Conservation (phyloP, 2,797 vertebrate genomes). For the Rhabdomys pumilio region DNA sequence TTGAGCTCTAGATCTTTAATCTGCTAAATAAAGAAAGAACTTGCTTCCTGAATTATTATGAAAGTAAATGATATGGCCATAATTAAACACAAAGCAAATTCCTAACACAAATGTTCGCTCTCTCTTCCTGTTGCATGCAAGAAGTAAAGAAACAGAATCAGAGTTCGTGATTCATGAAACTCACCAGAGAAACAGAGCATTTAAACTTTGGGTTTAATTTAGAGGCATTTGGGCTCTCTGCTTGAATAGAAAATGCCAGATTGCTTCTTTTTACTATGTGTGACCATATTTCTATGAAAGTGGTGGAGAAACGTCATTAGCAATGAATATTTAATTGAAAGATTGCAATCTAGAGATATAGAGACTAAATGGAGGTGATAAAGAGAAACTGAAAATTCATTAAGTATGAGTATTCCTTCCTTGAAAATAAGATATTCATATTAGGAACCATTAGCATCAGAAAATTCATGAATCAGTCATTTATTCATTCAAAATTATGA, state of each 20-base stretch:
- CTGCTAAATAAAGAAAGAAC: neutral
- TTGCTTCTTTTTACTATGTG: conserved; percentile 61
- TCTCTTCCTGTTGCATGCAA: neutral
- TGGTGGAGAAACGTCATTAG: conserved; percentile 66
- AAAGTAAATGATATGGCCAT: neutral
- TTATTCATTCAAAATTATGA: conserved; percentile 49
- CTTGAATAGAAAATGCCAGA: conserved; percentile 54
- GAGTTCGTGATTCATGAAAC: neutral
- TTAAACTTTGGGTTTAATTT: conserved; percentile 64
- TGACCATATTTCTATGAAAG: conserved; percentile 69
- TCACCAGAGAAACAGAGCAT: neutral
- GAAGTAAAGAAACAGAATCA: conserved; percentile 9
- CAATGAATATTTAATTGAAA: conserved; percentile 75
- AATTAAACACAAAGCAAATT: neutral
- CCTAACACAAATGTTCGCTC: conserved; percentile 12
- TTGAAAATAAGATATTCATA: conserved; percentile 50
- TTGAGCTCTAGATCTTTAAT: neutral
- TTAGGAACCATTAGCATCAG: conserved; percentile 35
- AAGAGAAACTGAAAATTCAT: conserved; percentile 38
- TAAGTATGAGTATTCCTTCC: neutral
- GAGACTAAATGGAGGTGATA: conserved; percentile 45
- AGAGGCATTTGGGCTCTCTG: conserved; percentile 67
- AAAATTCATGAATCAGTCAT: conserved; percentile 55
- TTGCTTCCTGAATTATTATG: neutral
- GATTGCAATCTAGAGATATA: conserved; percentile 65